Evolutionary conservation across 2,113 vertebrate species (phyloP).

Genomic region (Albula glossodonta): DNA sequence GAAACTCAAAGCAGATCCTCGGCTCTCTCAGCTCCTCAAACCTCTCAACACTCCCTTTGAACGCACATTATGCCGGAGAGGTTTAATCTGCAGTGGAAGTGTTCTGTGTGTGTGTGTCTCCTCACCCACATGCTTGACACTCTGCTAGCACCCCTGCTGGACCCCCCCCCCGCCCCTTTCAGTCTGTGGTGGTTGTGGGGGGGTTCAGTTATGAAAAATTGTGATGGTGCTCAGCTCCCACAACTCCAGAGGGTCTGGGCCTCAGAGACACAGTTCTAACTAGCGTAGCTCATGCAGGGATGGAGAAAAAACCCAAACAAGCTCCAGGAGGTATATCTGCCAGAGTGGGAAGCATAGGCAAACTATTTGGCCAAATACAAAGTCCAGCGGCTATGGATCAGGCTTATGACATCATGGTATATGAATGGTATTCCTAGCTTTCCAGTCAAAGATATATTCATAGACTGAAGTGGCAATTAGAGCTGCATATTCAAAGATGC

Average conservation of each 20-base stretch:
- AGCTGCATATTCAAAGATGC: background rate
- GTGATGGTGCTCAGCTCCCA: background rate
- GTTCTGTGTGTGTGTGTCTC: background rate
- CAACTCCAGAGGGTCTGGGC: background rate
- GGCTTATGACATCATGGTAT: no score
- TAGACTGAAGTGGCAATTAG: background rate
- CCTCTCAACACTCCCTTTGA: conserved; percentile 69
- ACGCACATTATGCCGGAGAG: conserved; percentile 60
- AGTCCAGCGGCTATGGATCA: background rate
- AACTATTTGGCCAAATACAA: background rate
- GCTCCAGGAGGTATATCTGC: background rate
- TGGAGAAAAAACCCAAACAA: background rate
- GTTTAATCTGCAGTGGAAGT: conserved; percentile 7
- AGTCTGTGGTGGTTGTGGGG: background rate
- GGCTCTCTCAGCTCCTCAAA: conserved; percentile 65
- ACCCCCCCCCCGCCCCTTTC: background rate
- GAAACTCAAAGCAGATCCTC: background rate
- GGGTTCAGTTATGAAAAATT: background rate
- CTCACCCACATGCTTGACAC: conserved; percentile 49
- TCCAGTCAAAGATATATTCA: background rate
- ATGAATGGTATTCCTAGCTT: no score
- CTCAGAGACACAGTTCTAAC: background rate
- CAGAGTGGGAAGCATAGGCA: background rate
- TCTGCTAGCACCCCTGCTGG: background rate
- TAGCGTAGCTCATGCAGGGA: background rate